Conservation (phyloP, 2,113 vertebrate species). For the Phalacrocorax carbo region DNA sequence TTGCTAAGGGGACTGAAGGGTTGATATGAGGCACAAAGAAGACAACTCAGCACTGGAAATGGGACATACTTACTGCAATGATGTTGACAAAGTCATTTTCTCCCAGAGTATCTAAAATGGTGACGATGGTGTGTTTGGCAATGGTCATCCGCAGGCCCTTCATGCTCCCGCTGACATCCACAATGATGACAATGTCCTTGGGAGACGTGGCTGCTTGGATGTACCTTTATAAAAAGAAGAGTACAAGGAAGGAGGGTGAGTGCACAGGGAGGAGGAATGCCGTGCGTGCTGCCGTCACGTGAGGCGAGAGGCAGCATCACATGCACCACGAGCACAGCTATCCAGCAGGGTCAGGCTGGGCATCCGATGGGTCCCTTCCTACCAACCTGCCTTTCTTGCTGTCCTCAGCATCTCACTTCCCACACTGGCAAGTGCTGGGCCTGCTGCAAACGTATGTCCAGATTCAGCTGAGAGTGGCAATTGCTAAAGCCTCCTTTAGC, state of each 20-base stretch:
- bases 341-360: not conserved
- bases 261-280: rapidly evolving
- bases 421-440: not conserved
- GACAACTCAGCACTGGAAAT: not conserved
- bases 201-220: conserved; percentile 95
- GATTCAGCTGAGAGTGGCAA: not conserved
- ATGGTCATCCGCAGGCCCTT: conserved; percentile 92
- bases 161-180: conserved; percentile 96
- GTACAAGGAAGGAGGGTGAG: not conserved
- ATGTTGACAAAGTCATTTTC: conserved; percentile 98
- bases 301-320: not conserved
- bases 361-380: not conserved
- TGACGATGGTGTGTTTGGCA: conserved; percentile 92
- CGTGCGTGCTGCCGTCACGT: rapidly evolving
- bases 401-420: not conserved
- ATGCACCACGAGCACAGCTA: rapidly evolving
- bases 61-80: conserved; percentile 79
- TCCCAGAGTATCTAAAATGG: conserved; percentile 92
- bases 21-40: not conserved
- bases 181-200: conserved; percentile 91
- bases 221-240: conserved; percentile 78
- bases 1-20: not conserved
- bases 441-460: not conserved
- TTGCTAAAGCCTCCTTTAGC: not conserved
- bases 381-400: not conserved